phyloP scores from a whole-genome alignment of 2,113 vertebrate species.

The Noturus placidus region DNA sequence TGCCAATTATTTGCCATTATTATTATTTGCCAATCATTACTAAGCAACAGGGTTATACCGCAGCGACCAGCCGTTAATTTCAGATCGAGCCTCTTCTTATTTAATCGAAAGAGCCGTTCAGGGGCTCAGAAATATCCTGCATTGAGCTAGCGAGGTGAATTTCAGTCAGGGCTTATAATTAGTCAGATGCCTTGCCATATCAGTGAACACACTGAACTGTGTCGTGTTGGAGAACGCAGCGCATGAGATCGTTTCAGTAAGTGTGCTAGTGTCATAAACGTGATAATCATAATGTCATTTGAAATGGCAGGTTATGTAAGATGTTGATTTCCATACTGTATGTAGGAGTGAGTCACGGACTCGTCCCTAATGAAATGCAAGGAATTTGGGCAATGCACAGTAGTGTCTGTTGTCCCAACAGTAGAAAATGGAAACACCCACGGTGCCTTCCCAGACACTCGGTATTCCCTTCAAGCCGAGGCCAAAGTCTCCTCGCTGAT shows the following conservation, averaged over 20 bases:
- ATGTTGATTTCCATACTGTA: conserved; percentile 23
- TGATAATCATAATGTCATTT: background rate
- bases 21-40: conserved; percentile 27
- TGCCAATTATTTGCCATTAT: conserved; percentile 12
- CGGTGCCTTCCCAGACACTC: conserved; percentile 45
- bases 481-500: conserved; percentile 2
- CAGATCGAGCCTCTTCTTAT: background rate
- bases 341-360: conserved; percentile 23
- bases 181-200: background rate
- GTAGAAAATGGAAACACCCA: conserved; percentile 47
- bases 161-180: background rate
- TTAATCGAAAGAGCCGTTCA: background rate
- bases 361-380: conserved; percentile 41
- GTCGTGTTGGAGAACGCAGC: background rate
- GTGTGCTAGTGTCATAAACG: background rate
- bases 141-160: background rate
- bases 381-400: conserved; percentile 31
- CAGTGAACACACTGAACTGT: background rate
- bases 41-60: conserved; percentile 24
- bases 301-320: conserved; percentile 32
- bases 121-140: background rate
- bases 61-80: background rate
- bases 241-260: background rate
- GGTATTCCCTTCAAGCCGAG: conserved; percentile 32
- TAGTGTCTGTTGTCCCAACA: conserved; percentile 45